Base-by-base conservation (phyloP, 2,888 invertebrate species). In the Laothoe populi region DNA sequence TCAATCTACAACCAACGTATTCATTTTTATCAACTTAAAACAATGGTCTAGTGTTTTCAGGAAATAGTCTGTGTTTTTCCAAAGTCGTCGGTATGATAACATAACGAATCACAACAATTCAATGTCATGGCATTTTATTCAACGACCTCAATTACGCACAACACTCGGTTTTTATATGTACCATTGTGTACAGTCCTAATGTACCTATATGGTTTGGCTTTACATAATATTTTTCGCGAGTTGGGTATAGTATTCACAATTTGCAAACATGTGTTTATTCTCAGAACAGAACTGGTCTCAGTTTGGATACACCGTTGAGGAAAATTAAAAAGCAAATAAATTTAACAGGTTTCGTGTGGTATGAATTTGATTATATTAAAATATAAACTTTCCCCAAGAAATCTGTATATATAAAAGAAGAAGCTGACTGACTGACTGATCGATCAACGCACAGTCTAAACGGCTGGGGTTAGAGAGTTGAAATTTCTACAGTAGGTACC, bases 101-200 rank as follows among this genome's bases (percentile, higher is more conserved):
- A 73, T 71, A 71, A 65, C 65, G 67, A 78, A 79, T 70, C 72
- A 66, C 67, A 66, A 62, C 64, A 70, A 77, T 79, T 82, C 84
- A 88, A 84, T 86, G 86, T 84, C 86, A 87, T 78, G 81, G 82
- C 72, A 72, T 73, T 83, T 77, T 78, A 70, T 77, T 65, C 63
- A 69, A 70, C 70, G 83, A 75, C 87, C 86, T 84, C 82, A 78
- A 75, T 72, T 75, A 74, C 72, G 65, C 69, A 70, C 69, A 70
- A 67, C 46, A 35, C 61, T 64, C 65, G 35, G 69, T 63, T 69
- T 69, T 69, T 69, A 70, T 72, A 69, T 49, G 60, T 61, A 26
- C 63, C 63, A 71, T 71, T 75, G 71, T 65, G 58, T 4, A n/a
- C n/a, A 35, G 59, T 63, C 62, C 38, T 40, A 60, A 46, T 59